A percentile compares a stretch with the other conserved stretches of the same genome.
These are phyloP conservation scores for Tylochromis polylepis DNA, from an alignment of 2,113 vertebrate genomes.

Conservation along the genomic window DNA sequence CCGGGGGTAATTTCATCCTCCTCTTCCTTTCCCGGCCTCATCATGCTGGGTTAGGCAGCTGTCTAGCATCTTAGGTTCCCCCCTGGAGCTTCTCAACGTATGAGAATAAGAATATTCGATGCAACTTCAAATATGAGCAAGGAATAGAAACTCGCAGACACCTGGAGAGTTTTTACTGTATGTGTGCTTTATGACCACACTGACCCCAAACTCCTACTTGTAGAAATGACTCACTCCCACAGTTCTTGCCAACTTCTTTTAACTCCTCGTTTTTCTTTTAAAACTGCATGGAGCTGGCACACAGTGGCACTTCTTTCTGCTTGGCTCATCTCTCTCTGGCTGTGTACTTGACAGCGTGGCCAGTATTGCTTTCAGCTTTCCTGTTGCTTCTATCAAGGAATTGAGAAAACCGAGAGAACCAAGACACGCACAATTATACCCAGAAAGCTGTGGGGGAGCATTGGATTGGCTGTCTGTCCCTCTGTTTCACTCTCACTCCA, in stretches of 20 bases:
- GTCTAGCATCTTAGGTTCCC: constrained; percentile 3
- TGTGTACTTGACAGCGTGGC: not conserved
- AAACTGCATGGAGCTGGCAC: not conserved
- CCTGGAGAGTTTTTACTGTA: not conserved
- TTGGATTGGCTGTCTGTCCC: not conserved
- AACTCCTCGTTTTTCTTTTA: constrained; percentile 14
- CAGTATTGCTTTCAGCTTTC: constrained; percentile 19
- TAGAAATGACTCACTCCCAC: not conserved
- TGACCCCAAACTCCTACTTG: constrained; percentile 14
- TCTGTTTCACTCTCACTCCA: not conserved
- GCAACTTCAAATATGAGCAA: not conserved
- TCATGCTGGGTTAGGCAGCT: constrained; percentile 15
- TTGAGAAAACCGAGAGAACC: not conserved
- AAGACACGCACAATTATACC: not conserved
- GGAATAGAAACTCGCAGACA: not conserved
- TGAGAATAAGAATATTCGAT: not conserved
- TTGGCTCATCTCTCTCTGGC: constrained; percentile 17
- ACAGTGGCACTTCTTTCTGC: not conserved
- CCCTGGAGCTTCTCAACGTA: not conserved
- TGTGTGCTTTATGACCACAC: not conserved
- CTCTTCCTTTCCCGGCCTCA: constrained; percentile 27
- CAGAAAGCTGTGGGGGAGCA: not conserved
- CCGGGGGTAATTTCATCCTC: constrained; percentile 47
- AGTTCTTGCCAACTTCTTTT: constrained; percentile 8
- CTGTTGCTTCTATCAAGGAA: not conserved